Evolutionary conservation across 1,140 invertebrate species (phyloP).

Genomic region (Nasonia giraulti): DNA sequence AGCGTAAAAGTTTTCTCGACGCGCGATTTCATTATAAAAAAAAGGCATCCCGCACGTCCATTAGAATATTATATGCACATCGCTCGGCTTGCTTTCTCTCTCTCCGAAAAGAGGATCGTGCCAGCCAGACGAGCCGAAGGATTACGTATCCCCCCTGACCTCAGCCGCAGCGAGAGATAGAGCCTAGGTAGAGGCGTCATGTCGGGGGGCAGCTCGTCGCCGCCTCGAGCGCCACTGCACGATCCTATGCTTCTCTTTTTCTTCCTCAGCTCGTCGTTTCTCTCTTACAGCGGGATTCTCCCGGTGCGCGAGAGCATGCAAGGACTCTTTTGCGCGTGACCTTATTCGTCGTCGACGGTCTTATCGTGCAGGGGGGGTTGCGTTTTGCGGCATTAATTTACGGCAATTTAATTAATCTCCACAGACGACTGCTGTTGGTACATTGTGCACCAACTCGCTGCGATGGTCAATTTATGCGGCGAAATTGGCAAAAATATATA

Average conservation of each 20-base stretch:
- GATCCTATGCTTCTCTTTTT: background rate
- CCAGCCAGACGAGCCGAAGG: background rate
- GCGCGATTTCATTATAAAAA: background rate
- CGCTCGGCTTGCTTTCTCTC: background rate
- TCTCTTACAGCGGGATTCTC: background rate
- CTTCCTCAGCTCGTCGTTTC: background rate
- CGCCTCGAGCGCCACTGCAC: conserved; percentile 15
- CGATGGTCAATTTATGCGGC: background rate
- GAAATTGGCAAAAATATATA: background rate
- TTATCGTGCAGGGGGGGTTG: background rate
- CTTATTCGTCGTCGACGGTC: no score
- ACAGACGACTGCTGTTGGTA: no score
- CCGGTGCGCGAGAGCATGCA: background rate
- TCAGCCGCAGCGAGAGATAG: background rate
- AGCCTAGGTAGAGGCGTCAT: conserved; percentile 5
- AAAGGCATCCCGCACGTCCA: background rate
- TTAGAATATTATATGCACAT: conserved; percentile 22
- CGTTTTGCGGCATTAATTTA: background rate
- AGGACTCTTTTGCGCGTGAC: background rate
- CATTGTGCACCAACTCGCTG: background rate
- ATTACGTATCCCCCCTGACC: conserved; percentile 41
- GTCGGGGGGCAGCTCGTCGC: conserved; percentile 8
- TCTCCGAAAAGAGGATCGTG: conserved; percentile 27
- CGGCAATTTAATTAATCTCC: background rate
- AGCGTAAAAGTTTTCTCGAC: background rate